Conservation (phyloP, 2,113 vertebrate genomes). For the Periophthalmodon schlosseri region DNA sequence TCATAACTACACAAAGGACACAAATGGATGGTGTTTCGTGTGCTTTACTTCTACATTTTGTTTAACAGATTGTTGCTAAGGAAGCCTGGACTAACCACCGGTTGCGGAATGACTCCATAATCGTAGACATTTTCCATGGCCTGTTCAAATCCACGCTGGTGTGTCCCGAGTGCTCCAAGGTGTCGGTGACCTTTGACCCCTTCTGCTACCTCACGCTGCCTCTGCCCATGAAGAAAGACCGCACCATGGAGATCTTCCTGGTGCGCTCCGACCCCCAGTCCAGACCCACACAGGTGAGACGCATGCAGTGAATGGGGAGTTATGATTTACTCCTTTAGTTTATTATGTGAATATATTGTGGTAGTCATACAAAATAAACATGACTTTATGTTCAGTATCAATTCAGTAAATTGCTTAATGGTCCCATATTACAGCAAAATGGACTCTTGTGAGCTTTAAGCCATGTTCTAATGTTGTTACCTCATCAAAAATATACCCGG, state of each 20-base stretch:
- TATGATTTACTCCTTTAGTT: no score
- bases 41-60: not conserved
- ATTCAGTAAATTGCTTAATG: no score
- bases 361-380: no score
- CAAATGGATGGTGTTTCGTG: not conserved
- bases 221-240: conserved; percentile 90
- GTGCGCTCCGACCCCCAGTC: conserved; percentile 86
- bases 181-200: conserved; percentile 92
- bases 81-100: conserved; percentile 91
- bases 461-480: no score
- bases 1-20: not conserved
- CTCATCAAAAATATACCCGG: no score
- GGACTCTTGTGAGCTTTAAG: no score
- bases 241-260: conserved; percentile 88
- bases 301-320: not conserved
- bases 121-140: conserved; percentile 91
- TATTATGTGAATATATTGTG: no score
- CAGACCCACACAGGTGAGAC: conserved; percentile 88
- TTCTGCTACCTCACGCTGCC: conserved; percentile 94
- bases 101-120: conserved; percentile 88
- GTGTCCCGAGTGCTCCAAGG: conserved; percentile 87
- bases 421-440: no score
- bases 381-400: no score
- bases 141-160: conserved; percentile 92
- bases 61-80: conserved; percentile 84